Evolutionary conservation across 2,888 invertebrate species (phyloP).

Genomic region (Ophion obscuratus): DNA sequence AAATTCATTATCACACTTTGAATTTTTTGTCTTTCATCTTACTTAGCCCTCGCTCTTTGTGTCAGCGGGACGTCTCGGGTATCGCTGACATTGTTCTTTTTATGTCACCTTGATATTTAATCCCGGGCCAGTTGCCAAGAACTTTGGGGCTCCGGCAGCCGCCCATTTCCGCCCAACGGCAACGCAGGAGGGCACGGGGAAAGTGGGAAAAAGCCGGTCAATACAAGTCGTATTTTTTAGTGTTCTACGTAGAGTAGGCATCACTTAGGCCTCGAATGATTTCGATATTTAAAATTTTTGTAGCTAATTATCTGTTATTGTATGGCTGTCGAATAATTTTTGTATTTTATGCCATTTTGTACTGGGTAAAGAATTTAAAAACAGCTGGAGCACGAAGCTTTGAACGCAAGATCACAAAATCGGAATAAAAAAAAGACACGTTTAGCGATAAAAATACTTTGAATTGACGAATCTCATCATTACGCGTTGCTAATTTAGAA

Average conservation of each 20-base stretch:
- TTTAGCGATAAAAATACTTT: not conserved
- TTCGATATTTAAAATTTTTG: not conserved
- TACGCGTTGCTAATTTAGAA: too few relatives aligned
- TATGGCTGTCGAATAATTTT: not conserved
- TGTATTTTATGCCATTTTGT: not conserved
- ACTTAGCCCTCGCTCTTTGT: not conserved
- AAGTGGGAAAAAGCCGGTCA: not conserved
- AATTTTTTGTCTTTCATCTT: not conserved
- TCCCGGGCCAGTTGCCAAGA: not conserved
- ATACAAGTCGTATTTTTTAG: too few relatives aligned
- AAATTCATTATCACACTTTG: constrained; percentile 18
- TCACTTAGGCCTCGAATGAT: too few relatives aligned
- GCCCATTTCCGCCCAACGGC: not conserved
- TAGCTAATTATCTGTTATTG: too few relatives aligned
- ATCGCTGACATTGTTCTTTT: not conserved
- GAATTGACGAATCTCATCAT: too few relatives aligned
- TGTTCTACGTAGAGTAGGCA: not conserved
- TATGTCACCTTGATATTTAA: constrained; percentile 17
- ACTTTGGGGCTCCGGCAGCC: not conserved
- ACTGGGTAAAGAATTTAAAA: not conserved
- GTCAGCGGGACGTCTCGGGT: not conserved
- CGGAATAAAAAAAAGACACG: not conserved
- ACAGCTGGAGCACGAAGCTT: not conserved
- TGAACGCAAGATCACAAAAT: not conserved
- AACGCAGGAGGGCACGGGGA: not conserved